These are phyloP conservation scores for Lepus oiostolus DNA, from an alignment of 2,797 vertebrate genomes.

Conservation along the genomic window DNA sequence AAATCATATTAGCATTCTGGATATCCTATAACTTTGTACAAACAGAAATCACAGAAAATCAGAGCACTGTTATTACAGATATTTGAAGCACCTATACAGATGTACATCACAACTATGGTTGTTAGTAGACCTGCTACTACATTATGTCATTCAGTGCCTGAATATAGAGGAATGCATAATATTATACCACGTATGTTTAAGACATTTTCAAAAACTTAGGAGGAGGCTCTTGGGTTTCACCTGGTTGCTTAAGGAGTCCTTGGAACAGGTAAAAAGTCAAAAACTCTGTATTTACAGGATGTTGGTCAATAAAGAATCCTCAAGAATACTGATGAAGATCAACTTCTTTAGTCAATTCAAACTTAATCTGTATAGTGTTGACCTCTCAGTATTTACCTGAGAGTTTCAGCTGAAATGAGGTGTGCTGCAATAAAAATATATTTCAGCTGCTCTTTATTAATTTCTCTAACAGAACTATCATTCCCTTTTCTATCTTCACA, in stretches of 20 bases:
- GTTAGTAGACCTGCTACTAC: not conserved
- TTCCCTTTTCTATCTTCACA: conserved; percentile 62
- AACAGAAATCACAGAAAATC: not conserved
- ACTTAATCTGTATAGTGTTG: not conserved
- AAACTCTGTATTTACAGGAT: not conserved
- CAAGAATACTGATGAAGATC: not conserved
- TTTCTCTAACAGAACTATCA: conserved; percentile 57
- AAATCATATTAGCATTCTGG: not conserved
- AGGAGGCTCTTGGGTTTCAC: not conserved
- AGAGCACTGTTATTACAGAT: not conserved
- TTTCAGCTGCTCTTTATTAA: conserved; percentile 62
- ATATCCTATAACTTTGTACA: not conserved
- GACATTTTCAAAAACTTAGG: conserved; percentile 1
- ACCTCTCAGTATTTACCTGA: conserved; percentile 20
- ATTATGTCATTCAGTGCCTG: not conserved
- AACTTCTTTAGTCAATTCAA: conserved; percentile 50
- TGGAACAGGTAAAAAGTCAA: not conserved
- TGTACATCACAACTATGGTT: not conserved
- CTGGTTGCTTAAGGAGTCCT: not conserved
- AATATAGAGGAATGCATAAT: not conserved
- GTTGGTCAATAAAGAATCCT: not conserved
- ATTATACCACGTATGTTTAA: not conserved
- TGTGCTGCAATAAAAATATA: conserved; percentile 41
- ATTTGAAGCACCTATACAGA: not conserved
- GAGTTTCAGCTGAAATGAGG: conserved; percentile 45